Conservation (phyloP, 2,113 vertebrate species). For the Elephas maximus region DNA sequence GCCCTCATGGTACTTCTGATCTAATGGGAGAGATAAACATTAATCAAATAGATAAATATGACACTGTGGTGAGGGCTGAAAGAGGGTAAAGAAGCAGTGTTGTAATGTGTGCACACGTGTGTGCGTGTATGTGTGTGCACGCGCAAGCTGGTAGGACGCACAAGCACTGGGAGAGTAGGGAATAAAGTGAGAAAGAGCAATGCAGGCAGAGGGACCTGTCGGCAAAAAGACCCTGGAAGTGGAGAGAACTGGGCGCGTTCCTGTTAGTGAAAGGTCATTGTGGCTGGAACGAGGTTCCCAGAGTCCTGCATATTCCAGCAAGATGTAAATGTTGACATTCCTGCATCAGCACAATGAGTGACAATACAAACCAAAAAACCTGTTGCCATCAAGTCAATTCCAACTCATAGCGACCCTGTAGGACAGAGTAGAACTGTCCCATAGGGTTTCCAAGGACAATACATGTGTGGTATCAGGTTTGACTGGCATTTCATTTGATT, state of each 20-base stretch:
- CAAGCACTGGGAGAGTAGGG: neutral
- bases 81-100: neutral
- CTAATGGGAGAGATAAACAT: neutral
- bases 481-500: too few species aligned
- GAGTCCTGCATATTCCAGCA: neutral
- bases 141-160: neutral
- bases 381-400: too few species aligned
- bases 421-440: too few species aligned
- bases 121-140: neutral
- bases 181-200: neutral
- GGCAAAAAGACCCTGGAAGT: neutral
- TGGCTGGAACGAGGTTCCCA: neutral
- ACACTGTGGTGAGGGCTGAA: neutral
- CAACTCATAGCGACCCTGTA: too few species aligned
- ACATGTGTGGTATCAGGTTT: too few species aligned
- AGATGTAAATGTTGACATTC: neutral
- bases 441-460: too few species aligned
- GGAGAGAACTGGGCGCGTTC: neutral
- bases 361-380: neutral
- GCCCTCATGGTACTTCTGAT: neutral
- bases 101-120: too few species aligned
- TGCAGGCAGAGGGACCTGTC: neutral
- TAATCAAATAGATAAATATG: neutral
- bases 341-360: neutral
- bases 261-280: neutral